Conservation (phyloP, 2,888 invertebrate species). For the Phania funesta region DNA sequence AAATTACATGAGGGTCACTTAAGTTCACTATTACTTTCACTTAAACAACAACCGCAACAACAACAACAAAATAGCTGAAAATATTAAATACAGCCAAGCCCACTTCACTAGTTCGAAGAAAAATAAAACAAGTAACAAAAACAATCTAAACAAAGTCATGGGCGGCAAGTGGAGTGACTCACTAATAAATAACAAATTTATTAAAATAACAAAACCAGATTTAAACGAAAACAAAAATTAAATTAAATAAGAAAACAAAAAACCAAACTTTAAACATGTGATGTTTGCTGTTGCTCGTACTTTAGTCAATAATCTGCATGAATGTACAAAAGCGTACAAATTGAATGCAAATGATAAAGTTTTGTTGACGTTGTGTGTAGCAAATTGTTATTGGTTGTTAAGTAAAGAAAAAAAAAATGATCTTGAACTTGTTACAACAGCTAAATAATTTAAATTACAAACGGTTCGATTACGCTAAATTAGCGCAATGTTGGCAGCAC, state of each 20-base stretch:
- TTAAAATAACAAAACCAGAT: conserved; percentile 28
- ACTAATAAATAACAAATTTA: conserved; percentile 1
- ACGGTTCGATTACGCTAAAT: background rate
- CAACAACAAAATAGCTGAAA: conserved; percentile 30
- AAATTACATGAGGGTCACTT: conserved; percentile 73
- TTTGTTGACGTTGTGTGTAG: conserved; percentile 21
- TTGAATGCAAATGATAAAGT: conserved; percentile 22
- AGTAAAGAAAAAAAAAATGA: conserved; percentile 18
- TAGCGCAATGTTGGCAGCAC: too few species aligned
- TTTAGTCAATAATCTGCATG: conserved; percentile 28
- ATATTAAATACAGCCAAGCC: conserved; percentile 51
- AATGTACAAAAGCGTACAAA: conserved; percentile 2
- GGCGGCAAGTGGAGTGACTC: conserved; percentile 31
- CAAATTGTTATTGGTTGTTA: conserved; percentile 57
- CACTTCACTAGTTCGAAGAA: background rate
- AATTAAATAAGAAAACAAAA: background rate
- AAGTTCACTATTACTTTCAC: conserved; percentile 80
- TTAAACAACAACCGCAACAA: conserved; percentile 60
- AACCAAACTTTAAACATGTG: background rate
- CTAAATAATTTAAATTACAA: background rate
- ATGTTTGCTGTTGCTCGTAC: conserved; percentile 1
- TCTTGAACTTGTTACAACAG: conserved; percentile 59
- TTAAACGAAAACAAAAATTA: conserved; percentile 9
- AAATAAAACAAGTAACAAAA: background rate
- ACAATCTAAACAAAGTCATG: conserved; percentile 1